Base-by-base conservation (phyloP, 1,140 invertebrate genomes). In the Pteromalus puparum region DNA sequence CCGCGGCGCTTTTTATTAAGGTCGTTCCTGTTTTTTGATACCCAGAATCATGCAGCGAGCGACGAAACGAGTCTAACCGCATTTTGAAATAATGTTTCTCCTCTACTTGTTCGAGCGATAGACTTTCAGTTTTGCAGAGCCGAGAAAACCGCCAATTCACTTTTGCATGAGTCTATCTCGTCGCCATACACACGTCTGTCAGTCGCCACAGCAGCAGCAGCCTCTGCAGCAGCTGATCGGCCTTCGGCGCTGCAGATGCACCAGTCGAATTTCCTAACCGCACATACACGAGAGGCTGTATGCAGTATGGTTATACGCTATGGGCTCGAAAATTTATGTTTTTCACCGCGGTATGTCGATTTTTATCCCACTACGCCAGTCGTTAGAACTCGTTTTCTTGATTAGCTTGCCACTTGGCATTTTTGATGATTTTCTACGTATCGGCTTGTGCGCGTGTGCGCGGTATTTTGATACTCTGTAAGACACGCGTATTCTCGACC, bases 91-190 rank as follows among this genome's bases (percentile, higher is more conserved):
- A 74, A 81, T 61, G 34, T 65, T 73, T 46, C 42, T 72, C 68
- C 15, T 76, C 10, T 34, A 34, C 28, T 67, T 65, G 15, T 7
- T 48, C 15, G 42, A n/a, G 30, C 24, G 5, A 15, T 46, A 53
- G 1, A 81, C 67, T 72, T 72, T 72, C 42, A 81, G 42, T 72
- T 81, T 81, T 81, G 15, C 15, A 9, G n/a, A 75, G 73, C 42
- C 28, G 12, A 74, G 80, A 81, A 65, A 61, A 82, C 61, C 42
- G 72, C 42, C 79, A 73, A 81, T 81, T 73, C 79, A 61, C 79
- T 81, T 81, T 81, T 73, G 61, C 77, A 26, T n/a, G 53, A 68
- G 15, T 15, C 30, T 75, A 42, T 24, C 53, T n/a, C 18, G 18
- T 61, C 53, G 18, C 6, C 53, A 65, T 34, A 65, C 61, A 30